Base-by-base conservation (phyloP, 2,113 vertebrate species). In the Sitta europaea region DNA sequence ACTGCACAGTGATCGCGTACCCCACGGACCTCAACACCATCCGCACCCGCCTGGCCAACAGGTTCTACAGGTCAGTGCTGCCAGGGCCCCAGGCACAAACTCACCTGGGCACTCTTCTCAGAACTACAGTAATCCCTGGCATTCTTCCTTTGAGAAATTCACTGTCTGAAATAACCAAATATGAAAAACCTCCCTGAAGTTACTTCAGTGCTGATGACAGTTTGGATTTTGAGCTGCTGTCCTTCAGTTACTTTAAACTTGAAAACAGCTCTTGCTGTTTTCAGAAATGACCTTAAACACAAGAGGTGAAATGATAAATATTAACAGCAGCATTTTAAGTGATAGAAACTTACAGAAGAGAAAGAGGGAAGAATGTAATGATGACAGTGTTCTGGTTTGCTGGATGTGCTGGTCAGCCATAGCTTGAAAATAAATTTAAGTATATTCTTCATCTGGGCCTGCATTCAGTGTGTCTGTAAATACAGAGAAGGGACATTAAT, bases 11-110 rank as follows among this genome's bases (percentile, higher is more conserved):
- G 53, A 97, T 99, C 25, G 99, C 99, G 21, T 99, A 99, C 90
- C 99, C 99, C 51, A 99, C 99, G 4, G 99, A 99, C 94, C 98
- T 99, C 68, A 98, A 98, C 95, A 99, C 99, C 66, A 99, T 99
- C 96, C 98, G 98, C 72, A 98, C 98, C 93, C 98, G 99, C 33
- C 98, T 99, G 33, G 88, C 97, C 19, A 98, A 99, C 97, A 97
- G 98, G 28, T 99, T 99, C 97, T 99, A 99, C 98, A 99, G 99
- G 99, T 99, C 66, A 94, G 98, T 96, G 54, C 36, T 82, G 55
- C 28, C 43, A 68, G 77, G 63, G 67, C 53, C 72, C 40, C 23
- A 15, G 53, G 71, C 15, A n/a, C 17, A 27, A 5, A 3, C 40
- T 62, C 21, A 1, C 0, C 2, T 7, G 29, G 36, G n/a, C 29